Base-by-base conservation (phyloP, 2,113 vertebrate genomes). In the Brachyhypopomus gauderio region DNA sequence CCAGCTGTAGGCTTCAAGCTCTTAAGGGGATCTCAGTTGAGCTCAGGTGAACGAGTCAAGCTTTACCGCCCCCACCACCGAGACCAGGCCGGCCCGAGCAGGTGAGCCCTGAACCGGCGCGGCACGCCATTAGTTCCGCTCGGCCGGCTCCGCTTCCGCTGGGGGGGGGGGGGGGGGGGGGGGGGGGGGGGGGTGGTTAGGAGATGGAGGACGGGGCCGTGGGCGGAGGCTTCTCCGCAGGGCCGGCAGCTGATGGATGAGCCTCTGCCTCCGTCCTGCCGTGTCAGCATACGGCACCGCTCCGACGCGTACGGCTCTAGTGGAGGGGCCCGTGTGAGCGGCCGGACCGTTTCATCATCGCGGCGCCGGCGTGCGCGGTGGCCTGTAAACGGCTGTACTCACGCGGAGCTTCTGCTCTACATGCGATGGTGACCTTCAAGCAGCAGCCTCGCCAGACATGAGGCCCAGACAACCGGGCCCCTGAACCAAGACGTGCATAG, bases 101-200 rank as follows among this genome's bases (percentile, higher is more conserved):
- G 3, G 2, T 59, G 58, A 69, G 72, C 23, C 60, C 58, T 60
- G 64, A 66, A 72, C 74, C 38, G 77, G 77, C 56, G 75, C 16
- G 70, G 66, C 74, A 63, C 45, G 67, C 34, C 66, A 78, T 85
- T 77, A 72, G 84, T 85, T 85, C 80, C 78, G 77, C 84, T 77
- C 79, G 80, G 78, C 72, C 59, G 79, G 59, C 55, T 71, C 62
- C 17, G 66, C 66, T 80, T 75, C 66, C 66, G 82, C n/a, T 59
- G 22, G 27, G 75, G 38, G 45, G n/a, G n/a, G n/a, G n/a, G n/a
- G n/a, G n/a, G n/a, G n/a, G n/a, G n/a, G n/a, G n/a, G n/a, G n/a
- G n/a, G n/a, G n/a, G n/a, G n/a, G n/a, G n/a, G n/a, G n/a, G n/a
- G n/a, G n/a, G n/a, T n/a, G n/a, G n/a, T n/a, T n/a, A 72, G 41